Conservation (phyloP, 2,113 vertebrate species). For the Syrrhaptes paradoxus region DNA sequence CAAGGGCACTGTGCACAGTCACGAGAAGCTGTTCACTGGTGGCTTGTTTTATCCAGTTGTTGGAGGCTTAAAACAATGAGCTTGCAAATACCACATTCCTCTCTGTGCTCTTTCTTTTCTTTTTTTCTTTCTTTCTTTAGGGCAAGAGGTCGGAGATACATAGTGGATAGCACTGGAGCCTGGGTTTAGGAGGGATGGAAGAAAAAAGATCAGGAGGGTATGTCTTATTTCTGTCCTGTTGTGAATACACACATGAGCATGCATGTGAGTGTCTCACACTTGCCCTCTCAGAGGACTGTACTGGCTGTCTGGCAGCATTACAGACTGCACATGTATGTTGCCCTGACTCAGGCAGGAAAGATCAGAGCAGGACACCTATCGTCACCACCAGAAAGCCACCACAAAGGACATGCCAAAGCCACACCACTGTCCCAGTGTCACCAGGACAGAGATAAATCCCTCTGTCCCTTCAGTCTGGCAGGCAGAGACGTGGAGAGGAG, state of each 20-base stretch:
- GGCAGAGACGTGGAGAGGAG: not conserved
- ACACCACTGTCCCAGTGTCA: not conserved
- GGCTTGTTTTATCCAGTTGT: constrained; percentile 46
- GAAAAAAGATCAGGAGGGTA: not conserved
- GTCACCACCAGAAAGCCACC: not conserved
- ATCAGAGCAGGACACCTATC: not conserved
- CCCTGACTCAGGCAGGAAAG: not conserved
- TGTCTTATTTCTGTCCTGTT: not conserved
- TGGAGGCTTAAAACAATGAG: constrained; percentile 48
- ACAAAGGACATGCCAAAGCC: not conserved
- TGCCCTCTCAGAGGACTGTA: not conserved
- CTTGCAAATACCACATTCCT: constrained; percentile 40
- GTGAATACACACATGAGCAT: not conserved
- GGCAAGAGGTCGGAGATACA: no score
- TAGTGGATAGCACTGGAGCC: not conserved
- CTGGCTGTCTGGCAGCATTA: not conserved
- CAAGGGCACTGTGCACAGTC: constrained; percentile 37
- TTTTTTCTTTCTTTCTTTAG: not conserved
- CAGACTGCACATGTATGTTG: not conserved
- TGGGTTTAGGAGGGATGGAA: not conserved
- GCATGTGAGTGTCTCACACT: not conserved
- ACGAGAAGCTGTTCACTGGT: constrained; percentile 26
- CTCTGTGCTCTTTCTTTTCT: not conserved
- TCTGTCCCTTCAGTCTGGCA: not conserved
- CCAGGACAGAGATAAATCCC: not conserved